Evolutionary conservation across 2,888 invertebrate genomes (phyloP).

Genomic region (Coecobrya sp.): DNA sequence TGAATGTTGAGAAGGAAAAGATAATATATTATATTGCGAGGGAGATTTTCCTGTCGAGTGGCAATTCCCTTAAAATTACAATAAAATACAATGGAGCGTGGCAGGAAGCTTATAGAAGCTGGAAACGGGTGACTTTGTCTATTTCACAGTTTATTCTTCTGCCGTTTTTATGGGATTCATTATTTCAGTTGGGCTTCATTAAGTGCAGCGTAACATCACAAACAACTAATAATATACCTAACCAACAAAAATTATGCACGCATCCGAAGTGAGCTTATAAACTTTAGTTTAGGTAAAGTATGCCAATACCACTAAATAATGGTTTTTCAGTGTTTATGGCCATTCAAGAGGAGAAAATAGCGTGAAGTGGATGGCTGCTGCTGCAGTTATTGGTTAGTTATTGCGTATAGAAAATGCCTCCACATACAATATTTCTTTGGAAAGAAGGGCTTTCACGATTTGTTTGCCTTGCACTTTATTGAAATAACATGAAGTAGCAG

Average conservation of each 20-base stretch:
- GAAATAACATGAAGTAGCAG: constrained; percentile 84
- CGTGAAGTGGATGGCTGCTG: background rate
- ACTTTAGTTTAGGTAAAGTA: background rate
- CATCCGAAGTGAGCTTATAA: background rate
- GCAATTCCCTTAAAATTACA: constrained; percentile 42
- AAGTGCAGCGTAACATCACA: background rate
- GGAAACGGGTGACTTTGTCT: constrained; percentile 7
- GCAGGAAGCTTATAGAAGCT: constrained; percentile 24
- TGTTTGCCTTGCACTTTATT: constrained; percentile 76
- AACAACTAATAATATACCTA: background rate
- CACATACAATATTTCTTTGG: constrained; percentile 22
- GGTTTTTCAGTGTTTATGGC: background rate
- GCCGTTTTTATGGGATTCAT: constrained; percentile 66
- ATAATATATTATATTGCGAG: constrained; percentile 9
- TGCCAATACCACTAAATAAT: background rate
- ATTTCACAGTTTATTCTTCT: constrained; percentile 74
- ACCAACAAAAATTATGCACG: background rate
- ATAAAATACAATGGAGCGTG: constrained; percentile 1
- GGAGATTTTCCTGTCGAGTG: constrained; percentile 18
- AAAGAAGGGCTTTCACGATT: constrained; percentile 1
- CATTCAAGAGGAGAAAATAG: background rate
- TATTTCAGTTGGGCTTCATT: constrained; percentile 28
- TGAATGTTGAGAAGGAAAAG: constrained; percentile 53
- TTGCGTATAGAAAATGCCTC: background rate
- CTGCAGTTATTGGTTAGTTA: background rate